These are phyloP conservation scores for Aphidoletes aphidimyza DNA, from an alignment of 2,888 invertebrate species.

Conservation along the genomic window DNA sequence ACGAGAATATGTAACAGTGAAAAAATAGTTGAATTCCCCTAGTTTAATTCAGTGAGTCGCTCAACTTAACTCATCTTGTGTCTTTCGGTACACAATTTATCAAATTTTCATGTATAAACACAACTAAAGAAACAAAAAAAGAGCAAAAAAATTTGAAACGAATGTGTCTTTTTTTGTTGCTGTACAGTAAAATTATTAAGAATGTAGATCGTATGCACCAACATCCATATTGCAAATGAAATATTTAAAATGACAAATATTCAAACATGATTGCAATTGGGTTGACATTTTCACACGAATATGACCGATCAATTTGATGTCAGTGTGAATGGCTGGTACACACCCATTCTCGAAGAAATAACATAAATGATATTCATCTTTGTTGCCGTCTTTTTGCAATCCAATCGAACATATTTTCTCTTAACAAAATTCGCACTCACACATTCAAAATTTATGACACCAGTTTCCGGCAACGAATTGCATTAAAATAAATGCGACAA, in stretches of 20 bases:
- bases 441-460: slow-evolving; percentile 15
- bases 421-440: not conserved
- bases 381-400: not conserved
- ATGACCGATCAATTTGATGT: too few relatives aligned
- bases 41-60: not conserved
- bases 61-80: not conserved
- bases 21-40: too few relatives aligned
- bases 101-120: not conserved
- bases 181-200: not conserved
- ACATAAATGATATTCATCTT: slow-evolving; percentile 18
- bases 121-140: not conserved
- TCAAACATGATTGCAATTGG: not conserved
- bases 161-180: not conserved
- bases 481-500: slow-evolving; percentile 25
- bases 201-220: not conserved
- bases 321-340: too few relatives aligned
- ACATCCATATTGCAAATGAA: not conserved
- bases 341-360: too few relatives aligned
- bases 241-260: slow-evolving; percentile 12
- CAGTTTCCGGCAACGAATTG: not conserved
- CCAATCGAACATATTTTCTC: slow-evolving; percentile 8
- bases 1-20: not conserved
- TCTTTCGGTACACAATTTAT: not conserved
- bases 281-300: slow-evolving; percentile 4
- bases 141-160: not conserved